Percentiles rank a stretch among this genome's conserved stretches.
Conservation (phyloP, 2,113 vertebrate species). For the Ploceus nigricollis region DNA sequence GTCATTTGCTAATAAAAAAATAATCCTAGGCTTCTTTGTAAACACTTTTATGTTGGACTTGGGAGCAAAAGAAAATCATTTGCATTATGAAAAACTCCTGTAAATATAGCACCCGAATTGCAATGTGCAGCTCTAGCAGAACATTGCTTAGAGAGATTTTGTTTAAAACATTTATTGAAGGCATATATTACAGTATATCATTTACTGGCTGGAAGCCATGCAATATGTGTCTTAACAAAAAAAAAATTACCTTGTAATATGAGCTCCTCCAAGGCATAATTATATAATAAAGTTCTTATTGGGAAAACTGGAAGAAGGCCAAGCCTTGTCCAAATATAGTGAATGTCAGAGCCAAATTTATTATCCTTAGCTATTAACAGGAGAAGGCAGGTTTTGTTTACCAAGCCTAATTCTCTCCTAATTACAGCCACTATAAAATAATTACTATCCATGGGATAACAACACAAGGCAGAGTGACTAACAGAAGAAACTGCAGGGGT, state of each 20-base stretch:
- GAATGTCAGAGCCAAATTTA: slow-evolving; percentile 90
- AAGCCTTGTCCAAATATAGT: slow-evolving; percentile 89
- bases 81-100: slow-evolving; percentile 68
- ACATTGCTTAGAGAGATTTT: slow-evolving; percentile 77
- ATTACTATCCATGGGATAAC: slow-evolving; percentile 93
- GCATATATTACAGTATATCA: slow-evolving; percentile 83
- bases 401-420: slow-evolving; percentile 95
- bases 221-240: slow-evolving; percentile 83
- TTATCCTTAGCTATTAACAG: slow-evolving; percentile 92
- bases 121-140: slow-evolving; percentile 52
- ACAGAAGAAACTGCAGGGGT: slow-evolving; percentile 86
- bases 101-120: slow-evolving; percentile 76
- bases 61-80: slow-evolving; percentile 69
- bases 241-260: slow-evolving; percentile 83
- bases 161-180: slow-evolving; percentile 84
- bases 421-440: slow-evolving; percentile 95
- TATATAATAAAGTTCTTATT: slow-evolving; percentile 88
- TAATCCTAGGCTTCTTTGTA: slow-evolving; percentile 39
- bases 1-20: slow-evolving; percentile 58
- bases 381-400: slow-evolving; percentile 96
- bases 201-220: slow-evolving; percentile 82
- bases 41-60: slow-evolving; percentile 43
- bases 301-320: slow-evolving; percentile 87
- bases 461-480: slow-evolving; percentile 83
- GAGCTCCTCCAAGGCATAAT: slow-evolving; percentile 83